These are phyloP conservation scores for Drosophila yooni DNA, from an alignment of 2,888 invertebrate genomes.

Conservation along the genomic window DNA sequence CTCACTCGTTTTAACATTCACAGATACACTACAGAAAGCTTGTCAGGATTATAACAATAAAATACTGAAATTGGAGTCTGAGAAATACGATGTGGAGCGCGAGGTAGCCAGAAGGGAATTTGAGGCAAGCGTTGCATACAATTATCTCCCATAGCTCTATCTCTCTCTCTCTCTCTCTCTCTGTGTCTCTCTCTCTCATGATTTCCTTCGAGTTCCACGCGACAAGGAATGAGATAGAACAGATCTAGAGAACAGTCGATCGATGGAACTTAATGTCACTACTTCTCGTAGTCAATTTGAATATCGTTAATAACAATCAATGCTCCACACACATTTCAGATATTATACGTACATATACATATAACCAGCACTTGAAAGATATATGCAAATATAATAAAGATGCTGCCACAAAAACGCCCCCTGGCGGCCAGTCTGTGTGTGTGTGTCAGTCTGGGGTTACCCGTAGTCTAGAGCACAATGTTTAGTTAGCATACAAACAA, in stretches of 20 bases:
- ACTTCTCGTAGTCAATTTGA: conserved; percentile 40
- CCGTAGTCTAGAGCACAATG: conserved; percentile 33
- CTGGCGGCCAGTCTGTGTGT: conserved; percentile 48
- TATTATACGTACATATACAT: conserved; percentile 7
- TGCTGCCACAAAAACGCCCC: conserved; percentile 55
- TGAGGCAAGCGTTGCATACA: conserved; percentile 90
- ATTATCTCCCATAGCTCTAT: conserved; percentile 19
- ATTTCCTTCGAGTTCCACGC: conserved; percentile 24
- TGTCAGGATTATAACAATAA: conserved; percentile 83
- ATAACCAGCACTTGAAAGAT: conserved; percentile 57
- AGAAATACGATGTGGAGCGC: conserved; percentile 99
- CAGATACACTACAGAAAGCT: conserved; percentile 84
- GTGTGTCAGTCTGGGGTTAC: conserved; percentile 41
- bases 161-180: conserved; percentile 7
- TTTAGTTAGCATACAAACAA: conserved; percentile 12
- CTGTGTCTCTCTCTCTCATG: conserved; percentile 11
- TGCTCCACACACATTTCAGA: conserved; percentile 25
- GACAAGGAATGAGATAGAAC: conserved; percentile 11
- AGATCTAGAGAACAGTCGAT: conserved; percentile 32
- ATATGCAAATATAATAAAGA: conserved; percentile 65
- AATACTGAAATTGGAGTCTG: conserved; percentile 84
- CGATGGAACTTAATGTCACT: conserved; percentile 34
- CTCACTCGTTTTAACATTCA: conserved; percentile 59
- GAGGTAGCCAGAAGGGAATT: conserved; percentile 97
- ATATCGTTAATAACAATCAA: conserved; percentile 46